phyloP scores from a whole-genome alignment of 2,888 invertebrate species.

The Sycophila texana region DNA sequence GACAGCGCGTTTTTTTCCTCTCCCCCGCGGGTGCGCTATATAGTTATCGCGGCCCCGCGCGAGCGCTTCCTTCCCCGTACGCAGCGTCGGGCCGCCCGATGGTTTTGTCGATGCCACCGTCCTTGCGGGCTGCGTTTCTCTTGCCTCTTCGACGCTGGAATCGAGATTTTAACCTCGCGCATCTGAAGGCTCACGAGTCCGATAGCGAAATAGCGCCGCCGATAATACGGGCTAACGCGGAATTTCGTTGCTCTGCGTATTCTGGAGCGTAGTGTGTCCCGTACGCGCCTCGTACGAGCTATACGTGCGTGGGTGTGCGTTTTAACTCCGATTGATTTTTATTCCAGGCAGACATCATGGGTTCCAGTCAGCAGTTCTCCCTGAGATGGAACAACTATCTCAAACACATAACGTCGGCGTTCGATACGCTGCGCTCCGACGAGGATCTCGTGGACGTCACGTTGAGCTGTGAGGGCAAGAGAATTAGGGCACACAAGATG shows the following conservation, averaged over 20 bases:
- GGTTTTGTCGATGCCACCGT: too few species aligned
- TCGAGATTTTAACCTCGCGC: too few species aligned
- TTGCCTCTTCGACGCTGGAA: too few species aligned
- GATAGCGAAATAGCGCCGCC: too few species aligned
- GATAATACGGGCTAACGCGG: too few species aligned
- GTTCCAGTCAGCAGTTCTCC: constrained; percentile 87
- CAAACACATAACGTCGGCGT: constrained; percentile 87
- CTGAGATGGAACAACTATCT: constrained; percentile 92
- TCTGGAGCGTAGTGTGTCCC: background rate
- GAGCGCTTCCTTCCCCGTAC: background rate
- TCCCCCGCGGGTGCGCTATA: background rate
- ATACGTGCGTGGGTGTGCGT: background rate
- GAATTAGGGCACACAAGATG: constrained; percentile 90
- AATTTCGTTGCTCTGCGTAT: background rate
- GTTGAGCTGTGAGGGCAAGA: constrained; percentile 89
- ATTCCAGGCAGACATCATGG: constrained; percentile 73
- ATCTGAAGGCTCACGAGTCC: too few species aligned
- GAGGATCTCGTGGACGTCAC: constrained; percentile 88
- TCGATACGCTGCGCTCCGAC: constrained; percentile 81
- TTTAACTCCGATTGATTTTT: constrained; percentile 12
- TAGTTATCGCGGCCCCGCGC: background rate
- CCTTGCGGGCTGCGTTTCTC: too few species aligned
- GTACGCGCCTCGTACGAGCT: background rate
- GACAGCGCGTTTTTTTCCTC: background rate
- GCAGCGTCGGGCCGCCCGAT: too few species aligned